Evolutionary conservation across 2,113 vertebrate genomes (phyloP).

Genomic region (Puntigrus tetrazona): DNA sequence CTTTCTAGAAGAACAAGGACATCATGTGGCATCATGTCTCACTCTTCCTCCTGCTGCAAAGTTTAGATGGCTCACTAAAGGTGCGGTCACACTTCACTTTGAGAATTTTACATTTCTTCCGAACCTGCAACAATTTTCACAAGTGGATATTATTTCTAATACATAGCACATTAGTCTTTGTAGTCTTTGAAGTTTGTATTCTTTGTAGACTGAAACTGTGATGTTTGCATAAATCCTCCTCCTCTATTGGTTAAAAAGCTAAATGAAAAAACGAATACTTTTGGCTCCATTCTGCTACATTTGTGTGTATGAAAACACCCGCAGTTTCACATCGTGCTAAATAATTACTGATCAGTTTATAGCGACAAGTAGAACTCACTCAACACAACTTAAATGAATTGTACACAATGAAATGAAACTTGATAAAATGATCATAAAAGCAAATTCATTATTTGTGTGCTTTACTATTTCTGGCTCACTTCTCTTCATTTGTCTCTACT

Average conservation of each 20-base stretch:
- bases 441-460: neutral
- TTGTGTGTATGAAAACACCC: neutral
- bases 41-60: neutral
- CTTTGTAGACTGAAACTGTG: neutral
- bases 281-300: too few relatives aligned
- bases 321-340: neutral
- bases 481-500: neutral
- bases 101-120: neutral
- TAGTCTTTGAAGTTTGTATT: neutral
- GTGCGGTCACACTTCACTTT: neutral
- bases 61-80: neutral
- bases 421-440: neutral
- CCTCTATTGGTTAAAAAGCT: neutral
- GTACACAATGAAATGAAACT: neutral
- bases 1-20: neutral
- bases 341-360: neutral
- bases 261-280: too few relatives aligned
- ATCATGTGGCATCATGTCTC: slow-evolving; percentile 23
- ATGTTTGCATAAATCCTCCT: neutral
- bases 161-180: too few relatives aligned
- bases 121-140: neutral
- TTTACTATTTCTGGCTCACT: neutral
- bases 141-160: neutral
- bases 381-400: neutral
- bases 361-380: neutral